Percentiles rank a stretch among this genome's conserved stretches.
Conservation (phyloP, 2,113 vertebrate genomes). For the Microcebus tavaratra region DNA sequence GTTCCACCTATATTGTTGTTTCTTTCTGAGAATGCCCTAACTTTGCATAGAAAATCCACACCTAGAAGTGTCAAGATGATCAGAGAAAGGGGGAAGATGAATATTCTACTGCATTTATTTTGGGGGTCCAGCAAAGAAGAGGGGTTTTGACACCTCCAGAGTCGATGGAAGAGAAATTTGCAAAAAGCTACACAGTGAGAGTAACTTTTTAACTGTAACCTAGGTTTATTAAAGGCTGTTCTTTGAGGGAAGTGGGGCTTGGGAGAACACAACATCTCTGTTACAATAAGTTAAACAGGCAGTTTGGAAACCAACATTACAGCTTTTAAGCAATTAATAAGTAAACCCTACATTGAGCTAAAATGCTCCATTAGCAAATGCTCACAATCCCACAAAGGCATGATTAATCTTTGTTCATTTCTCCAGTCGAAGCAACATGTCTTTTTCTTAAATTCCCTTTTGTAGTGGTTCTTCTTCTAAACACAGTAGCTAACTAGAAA, state of each 20-base stretch:
- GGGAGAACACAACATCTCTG: not conserved
- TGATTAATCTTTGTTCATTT: conserved; percentile 4
- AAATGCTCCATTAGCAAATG: conserved; percentile 31
- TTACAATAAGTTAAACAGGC: not conserved
- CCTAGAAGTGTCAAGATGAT: not conserved
- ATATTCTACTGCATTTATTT: not conserved
- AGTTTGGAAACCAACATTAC: not conserved
- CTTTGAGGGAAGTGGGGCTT: not conserved
- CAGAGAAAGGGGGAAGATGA: not conserved
- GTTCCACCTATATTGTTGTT: not conserved
- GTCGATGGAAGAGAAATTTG: not conserved
- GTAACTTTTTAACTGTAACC: not conserved
- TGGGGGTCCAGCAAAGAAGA: not conserved
- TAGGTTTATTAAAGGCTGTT: not conserved
- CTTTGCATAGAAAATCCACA: not conserved
- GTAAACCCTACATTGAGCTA: not conserved
- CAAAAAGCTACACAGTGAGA: not conserved
- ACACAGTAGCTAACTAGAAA: conserved; percentile 7
- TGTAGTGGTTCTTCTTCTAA: not conserved
- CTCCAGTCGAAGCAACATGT: not conserved
- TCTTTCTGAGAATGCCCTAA: not conserved
- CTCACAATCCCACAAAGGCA: conserved; percentile 10
- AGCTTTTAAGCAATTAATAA: conserved; percentile 4
- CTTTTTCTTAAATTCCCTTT: conserved; percentile 37
- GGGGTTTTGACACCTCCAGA: not conserved